A percentile compares a stretch with the other conserved stretches of the same genome.
Evolutionary conservation across 1,140 invertebrate species (phyloP).

Genomic region (Zeugodacus cucurbitae): DNA sequence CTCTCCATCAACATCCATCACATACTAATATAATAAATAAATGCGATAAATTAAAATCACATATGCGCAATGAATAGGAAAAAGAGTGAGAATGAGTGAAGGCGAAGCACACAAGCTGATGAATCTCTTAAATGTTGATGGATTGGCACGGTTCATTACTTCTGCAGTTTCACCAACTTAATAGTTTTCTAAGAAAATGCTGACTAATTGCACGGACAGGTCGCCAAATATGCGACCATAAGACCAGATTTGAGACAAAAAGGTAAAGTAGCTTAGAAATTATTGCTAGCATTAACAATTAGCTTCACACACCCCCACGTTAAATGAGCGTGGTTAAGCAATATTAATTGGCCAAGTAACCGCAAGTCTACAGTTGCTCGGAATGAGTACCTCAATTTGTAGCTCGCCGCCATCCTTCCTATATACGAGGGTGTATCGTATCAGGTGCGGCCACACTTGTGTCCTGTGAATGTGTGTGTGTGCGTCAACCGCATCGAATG

Average conservation of each 20-base stretch:
- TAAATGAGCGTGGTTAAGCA: background rate
- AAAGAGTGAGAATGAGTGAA: background rate
- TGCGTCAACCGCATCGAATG: background rate
- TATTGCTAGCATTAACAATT: slow-evolving; percentile 18
- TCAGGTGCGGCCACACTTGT: background rate
- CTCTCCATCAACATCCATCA: too few species aligned
- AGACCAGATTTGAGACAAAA: background rate
- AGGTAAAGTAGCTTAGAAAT: background rate
- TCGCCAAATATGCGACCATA: background rate
- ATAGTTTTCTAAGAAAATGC: background rate
- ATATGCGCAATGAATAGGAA: background rate
- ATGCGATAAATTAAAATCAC: background rate
- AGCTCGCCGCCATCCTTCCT: background rate
- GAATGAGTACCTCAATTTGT: background rate
- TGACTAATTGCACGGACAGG: background rate
- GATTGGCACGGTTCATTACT: background rate
- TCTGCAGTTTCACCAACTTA: background rate
- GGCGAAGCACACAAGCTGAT: background rate
- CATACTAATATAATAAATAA: background rate
- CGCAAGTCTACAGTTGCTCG: background rate
- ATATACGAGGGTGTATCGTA: background rate
- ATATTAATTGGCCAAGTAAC: slow-evolving; percentile 25
- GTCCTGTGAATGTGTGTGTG: background rate
- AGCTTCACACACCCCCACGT: background rate
- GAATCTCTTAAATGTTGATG: background rate